Conservation (phyloP, 1,140 invertebrate species). For the Lordiphosa mommai region DNA sequence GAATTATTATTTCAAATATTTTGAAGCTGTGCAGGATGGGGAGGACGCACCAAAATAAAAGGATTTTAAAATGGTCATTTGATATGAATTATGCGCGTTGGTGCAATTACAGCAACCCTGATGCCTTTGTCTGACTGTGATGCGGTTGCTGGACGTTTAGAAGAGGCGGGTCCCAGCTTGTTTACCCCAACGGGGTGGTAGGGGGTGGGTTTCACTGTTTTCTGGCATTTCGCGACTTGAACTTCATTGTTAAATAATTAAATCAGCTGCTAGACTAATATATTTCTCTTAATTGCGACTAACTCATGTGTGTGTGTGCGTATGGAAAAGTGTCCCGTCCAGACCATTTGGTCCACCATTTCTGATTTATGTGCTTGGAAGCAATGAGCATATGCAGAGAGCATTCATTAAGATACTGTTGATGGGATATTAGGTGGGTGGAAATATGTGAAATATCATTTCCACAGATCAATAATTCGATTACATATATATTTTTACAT, state of each 20-base stretch:
- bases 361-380: conserved; percentile 49
- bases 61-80: conserved; percentile 80
- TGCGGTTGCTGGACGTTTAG: conserved; percentile 65
- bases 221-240: conserved; percentile 28
- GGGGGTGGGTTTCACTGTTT: conserved; percentile 1
- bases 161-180: conserved; percentile 32
- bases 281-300: conserved; percentile 75
- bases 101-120: conserved; percentile 74
- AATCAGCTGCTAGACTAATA: conserved; percentile 79
- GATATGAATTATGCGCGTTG: conserved; percentile 79
- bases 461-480: no score
- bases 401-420: background rate
- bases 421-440: background rate
- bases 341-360: conserved; percentile 39
- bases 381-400: conserved; percentile 33
- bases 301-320: conserved; percentile 42
- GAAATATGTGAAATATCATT: background rate
- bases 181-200: conserved; percentile 25
- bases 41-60: conserved; percentile 72
- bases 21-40: conserved; percentile 31
- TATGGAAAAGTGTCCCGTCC: conserved; percentile 47
- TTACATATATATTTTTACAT: no score
- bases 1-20: conserved; percentile 80
- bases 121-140: conserved; percentile 71
- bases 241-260: conserved; percentile 79